phyloP scores from a whole-genome alignment of 2,113 vertebrate species.

The Podocnemis expansa region DNA sequence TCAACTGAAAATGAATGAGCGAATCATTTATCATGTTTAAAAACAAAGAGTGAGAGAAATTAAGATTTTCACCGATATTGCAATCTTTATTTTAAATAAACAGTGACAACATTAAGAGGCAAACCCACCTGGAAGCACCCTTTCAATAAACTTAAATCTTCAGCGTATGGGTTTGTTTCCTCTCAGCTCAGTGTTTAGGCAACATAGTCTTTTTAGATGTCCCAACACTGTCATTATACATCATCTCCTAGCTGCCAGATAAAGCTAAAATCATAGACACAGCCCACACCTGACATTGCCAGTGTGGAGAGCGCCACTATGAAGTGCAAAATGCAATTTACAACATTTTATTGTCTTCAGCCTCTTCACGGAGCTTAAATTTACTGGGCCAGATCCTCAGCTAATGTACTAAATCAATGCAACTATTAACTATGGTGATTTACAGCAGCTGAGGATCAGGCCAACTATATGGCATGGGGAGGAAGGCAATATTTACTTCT shows the following conservation, averaged over 20 bases:
- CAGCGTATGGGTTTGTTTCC: background rate
- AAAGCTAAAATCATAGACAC: background rate
- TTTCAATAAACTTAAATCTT: background rate
- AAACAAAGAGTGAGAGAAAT: background rate
- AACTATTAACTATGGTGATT: background rate
- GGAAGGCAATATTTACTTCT: slow-evolving; percentile 13
- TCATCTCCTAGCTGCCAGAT: background rate
- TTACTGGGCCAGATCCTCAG: background rate
- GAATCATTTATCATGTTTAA: background rate
- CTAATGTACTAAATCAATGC: background rate
- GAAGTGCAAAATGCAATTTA: slow-evolving; percentile 10
- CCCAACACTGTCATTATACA: background rate
- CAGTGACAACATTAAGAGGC: rapidly evolving
- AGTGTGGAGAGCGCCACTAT: background rate
- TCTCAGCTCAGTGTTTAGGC: background rate
- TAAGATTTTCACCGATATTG: background rate
- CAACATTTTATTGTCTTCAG: background rate
- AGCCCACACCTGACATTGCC: background rate
- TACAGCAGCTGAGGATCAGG: background rate
- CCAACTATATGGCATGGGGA: background rate
- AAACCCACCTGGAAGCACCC: background rate
- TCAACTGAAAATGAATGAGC: background rate
- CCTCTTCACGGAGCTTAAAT: background rate
- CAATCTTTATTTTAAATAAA: background rate
- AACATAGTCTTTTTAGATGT: background rate